Conservation (phyloP, 2,888 invertebrate species). For the Lasius platythorax region DNA sequence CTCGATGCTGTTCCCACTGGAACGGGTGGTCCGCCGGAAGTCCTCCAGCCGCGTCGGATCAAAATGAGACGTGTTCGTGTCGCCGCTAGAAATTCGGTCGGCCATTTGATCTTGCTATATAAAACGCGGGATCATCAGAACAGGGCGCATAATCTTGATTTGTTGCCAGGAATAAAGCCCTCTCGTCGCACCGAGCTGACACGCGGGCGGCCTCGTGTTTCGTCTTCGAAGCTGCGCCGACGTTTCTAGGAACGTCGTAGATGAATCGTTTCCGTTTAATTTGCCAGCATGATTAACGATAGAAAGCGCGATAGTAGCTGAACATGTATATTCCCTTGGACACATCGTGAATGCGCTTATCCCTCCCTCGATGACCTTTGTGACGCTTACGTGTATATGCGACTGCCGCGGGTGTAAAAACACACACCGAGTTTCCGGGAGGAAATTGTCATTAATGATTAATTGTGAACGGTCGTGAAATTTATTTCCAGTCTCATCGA, state of each 20-base stretch:
- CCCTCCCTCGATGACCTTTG: constrained; percentile 62
- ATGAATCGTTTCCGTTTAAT: constrained; percentile 73
- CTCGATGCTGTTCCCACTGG: constrained; percentile 65
- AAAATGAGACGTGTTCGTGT: constrained; percentile 45
- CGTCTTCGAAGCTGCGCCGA: constrained; percentile 48
- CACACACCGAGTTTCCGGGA: constrained; percentile 66
- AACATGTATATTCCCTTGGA: constrained; percentile 72
- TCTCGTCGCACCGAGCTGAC: constrained; percentile 43
- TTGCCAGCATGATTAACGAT: constrained; percentile 74
- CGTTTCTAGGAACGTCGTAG: constrained; percentile 64
- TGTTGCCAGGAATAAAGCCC: constrained; percentile 46
- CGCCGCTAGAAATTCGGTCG: constrained; percentile 25
- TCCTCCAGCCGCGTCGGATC: constrained; percentile 61
- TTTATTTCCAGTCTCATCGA: constrained; percentile 44
- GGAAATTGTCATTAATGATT: constrained; percentile 69
- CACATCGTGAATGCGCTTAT: constrained; percentile 49
- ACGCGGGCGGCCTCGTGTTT: constrained; percentile 48
- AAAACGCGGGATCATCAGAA: constrained; percentile 25
- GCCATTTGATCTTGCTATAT: constrained; percentile 1
- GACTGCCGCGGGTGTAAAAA: constrained; percentile 51
- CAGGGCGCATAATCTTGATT: constrained; percentile 34
- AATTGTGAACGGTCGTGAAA: constrained; percentile 55
- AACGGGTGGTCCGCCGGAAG: constrained; percentile 69
- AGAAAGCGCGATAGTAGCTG: constrained; percentile 70
- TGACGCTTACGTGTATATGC: constrained; percentile 60